phyloP scores from a whole-genome alignment of 2,797 vertebrate species.

The Spea hammondii region DNA sequence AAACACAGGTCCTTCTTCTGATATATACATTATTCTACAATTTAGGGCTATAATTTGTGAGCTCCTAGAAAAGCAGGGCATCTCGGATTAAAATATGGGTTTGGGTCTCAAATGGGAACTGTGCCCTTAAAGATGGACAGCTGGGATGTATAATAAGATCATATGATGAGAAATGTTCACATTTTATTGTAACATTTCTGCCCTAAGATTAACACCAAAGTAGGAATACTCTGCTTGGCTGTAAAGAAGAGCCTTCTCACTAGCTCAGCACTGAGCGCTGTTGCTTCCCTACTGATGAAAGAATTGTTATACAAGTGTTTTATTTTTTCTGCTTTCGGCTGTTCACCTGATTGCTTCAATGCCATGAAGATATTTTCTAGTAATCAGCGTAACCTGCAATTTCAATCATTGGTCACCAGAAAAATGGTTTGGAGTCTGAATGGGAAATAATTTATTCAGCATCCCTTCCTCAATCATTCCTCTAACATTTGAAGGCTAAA shows the following conservation, averaged over 20 bases:
- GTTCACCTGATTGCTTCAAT: constrained; percentile 41
- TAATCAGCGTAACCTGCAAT: constrained; percentile 51
- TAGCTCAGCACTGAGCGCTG: constrained; percentile 5
- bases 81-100: too few relatives aligned
- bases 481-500: background rate
- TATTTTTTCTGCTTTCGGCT: constrained; percentile 20
- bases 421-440: constrained; percentile 29
- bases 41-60: too few relatives aligned
- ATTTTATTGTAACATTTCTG: too few relatives aligned
- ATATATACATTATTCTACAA: too few relatives aligned
- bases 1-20: too few relatives aligned
- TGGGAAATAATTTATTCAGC: constrained; percentile 18
- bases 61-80: too few relatives aligned
- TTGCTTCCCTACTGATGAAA: constrained; percentile 23
- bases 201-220: constrained; percentile 3
- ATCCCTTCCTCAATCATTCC: background rate
- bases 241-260: constrained; percentile 4
- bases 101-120: too few relatives aligned
- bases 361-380: constrained; percentile 16
- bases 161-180: too few relatives aligned
- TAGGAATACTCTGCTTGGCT: background rate
- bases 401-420: constrained; percentile 43
- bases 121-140: too few relatives aligned
- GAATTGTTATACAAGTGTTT: constrained; percentile 29
- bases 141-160: too few relatives aligned